Percentiles rank a stretch among this genome's conserved stretches.
Evolutionary conservation across 2,797 vertebrate species (phyloP).

Genomic region (Tokudaia muenninki): DNA sequence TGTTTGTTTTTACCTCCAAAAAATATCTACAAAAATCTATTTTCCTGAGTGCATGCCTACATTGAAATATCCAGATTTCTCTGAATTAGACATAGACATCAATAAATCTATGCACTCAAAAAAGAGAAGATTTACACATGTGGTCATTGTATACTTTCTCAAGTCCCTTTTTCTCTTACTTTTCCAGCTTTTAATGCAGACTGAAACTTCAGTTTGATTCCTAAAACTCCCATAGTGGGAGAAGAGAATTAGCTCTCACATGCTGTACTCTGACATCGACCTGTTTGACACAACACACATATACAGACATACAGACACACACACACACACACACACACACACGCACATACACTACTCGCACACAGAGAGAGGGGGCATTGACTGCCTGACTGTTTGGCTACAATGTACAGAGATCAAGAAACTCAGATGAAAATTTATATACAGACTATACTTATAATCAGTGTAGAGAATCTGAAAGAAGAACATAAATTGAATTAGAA

Average conservation of each 20-base stretch:
- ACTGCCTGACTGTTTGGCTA: not conserved
- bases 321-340: no score
- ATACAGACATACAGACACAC: no score
- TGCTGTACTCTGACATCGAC: no score
- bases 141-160: not conserved
- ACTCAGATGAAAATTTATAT: not conserved
- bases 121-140: not conserved
- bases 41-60: not conserved
- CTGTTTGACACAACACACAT: no score
- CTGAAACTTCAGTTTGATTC: not conserved
- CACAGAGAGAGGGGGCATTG: no score
- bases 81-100: no score
- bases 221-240: no score
- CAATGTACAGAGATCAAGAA: not conserved
- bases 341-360: no score
- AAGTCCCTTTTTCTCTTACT: not conserved
- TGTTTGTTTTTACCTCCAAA: not conserved
- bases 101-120: not conserved
- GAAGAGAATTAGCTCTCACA: no score
- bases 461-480: not conserved
- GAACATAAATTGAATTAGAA: not conserved
- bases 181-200: not conserved
- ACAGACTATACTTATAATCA: not conserved
- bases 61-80: not conserved
- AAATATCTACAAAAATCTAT: not conserved